A percentile compares a stretch with the other conserved stretches of the same genome.
phyloP scores from a whole-genome alignment of 2,797 vertebrate genomes.

The Hephaestus fuliginosus region DNA sequence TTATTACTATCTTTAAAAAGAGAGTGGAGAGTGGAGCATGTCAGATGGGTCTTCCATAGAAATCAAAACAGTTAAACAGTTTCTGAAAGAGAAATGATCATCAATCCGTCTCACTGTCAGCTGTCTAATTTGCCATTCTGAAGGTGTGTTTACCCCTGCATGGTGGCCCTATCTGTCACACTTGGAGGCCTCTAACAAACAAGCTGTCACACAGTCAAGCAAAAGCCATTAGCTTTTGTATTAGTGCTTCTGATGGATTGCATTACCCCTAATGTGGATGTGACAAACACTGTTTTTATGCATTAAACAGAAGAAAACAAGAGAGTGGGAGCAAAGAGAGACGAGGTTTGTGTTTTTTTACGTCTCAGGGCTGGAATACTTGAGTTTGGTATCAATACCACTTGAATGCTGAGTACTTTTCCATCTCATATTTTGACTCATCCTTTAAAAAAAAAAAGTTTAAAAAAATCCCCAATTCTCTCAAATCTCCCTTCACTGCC shows the following conservation, averaged over 20 bases:
- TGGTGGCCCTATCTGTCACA: constrained; percentile 49
- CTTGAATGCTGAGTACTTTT: constrained; percentile 26
- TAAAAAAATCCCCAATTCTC: not conserved
- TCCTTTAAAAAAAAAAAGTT: not conserved
- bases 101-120: constrained; percentile 29
- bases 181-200: constrained; percentile 45
- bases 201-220: constrained; percentile 56
- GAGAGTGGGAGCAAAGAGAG: not conserved
- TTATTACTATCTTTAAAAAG: no score
- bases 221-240: constrained; percentile 44
- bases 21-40: constrained; percentile 14
- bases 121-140: constrained; percentile 50
- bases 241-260: constrained; percentile 50
- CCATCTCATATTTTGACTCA: not conserved
- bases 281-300: constrained; percentile 23
- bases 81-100: constrained; percentile 19
- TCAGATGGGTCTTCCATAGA: constrained; percentile 17
- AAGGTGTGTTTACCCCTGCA: constrained; percentile 39
- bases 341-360: not conserved
- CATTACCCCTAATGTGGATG: constrained; percentile 35
- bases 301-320: constrained; percentile 1
- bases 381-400: not conserved
- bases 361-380: not conserved
- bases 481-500: not conserved
- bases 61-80: constrained; percentile 17